Base-by-base conservation (phyloP, 2,797 vertebrate genomes). In the Sphenodon punctatus region DNA sequence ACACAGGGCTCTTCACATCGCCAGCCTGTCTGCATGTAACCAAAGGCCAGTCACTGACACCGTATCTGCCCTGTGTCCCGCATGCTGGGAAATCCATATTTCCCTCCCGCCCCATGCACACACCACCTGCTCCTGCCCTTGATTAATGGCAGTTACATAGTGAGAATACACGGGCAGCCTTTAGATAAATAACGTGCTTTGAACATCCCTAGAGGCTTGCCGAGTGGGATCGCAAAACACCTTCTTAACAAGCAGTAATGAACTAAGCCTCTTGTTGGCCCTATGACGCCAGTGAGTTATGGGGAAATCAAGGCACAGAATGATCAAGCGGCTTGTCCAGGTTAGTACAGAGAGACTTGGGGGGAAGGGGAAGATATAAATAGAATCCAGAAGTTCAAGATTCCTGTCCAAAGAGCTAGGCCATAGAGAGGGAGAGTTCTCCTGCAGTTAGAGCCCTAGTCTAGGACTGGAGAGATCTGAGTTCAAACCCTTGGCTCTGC, bases 101-200 rank as follows among this genome's bases (percentile, higher is more conserved):
- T 77, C 55, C 83, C 80, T 64, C 60, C 87, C 36, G 55, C 70
- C 90, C 65, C 71, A 16, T 42, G 0, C 78, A 53, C 61, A 34
- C 70, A 67, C 67, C 94, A 95, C 90, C 90, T 95, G 93, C 88
- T 83, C 71, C 84, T 82, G 84, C 53, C 75, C 55, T 19, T 90
- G 90, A 92, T 10, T 80, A 69, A 87, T 73, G 46, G 60, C 1
- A 30, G 87, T 77, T 79, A 76, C 58, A 84, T 66, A 80, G 73
- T 59, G 85, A 22, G 41, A 58, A 61, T 53, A 9, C 41, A 81
- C 68, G 65, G 67, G 67, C 78, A 68, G 66, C 46, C 38, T 64
- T 68, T 36, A 3, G 0, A 2, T 68, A 42, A 41, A 42, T 36
- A 25, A 15, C 0, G 0, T 15, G 56, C 69, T 76, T 80, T 80